A percentile compares a stretch with the other conserved stretches of the same genome.
phyloP scores from a whole-genome alignment of 2,888 invertebrate genomes.

The Pandemis heparana region DNA sequence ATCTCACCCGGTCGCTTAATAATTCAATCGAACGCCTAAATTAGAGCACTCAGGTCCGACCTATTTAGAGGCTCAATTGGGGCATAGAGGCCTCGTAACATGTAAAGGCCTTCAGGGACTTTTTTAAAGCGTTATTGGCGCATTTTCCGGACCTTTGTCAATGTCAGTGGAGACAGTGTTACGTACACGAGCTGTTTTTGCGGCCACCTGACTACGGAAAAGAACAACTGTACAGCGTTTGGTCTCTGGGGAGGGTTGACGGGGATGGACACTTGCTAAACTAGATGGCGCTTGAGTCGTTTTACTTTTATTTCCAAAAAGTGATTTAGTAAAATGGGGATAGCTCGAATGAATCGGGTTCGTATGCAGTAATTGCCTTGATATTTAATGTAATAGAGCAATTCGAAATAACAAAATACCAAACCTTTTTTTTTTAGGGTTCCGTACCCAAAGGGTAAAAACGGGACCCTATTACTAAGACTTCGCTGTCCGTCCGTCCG shows the following conservation, averaged over 20 bases:
- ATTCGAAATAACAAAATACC: too few relatives aligned
- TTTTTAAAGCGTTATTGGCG: slow-evolving; percentile 55
- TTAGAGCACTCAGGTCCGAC: slow-evolving; percentile 7
- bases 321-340: too few relatives aligned
- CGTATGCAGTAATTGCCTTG: too few relatives aligned
- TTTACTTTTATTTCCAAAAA: not conserved
- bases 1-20: slow-evolving; percentile 5
- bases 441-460: too few relatives aligned
- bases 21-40: slow-evolving; percentile 16
- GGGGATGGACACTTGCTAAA: not conserved
- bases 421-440: too few relatives aligned
- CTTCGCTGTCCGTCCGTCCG: too few relatives aligned
- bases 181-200: slow-evolving; percentile 53
- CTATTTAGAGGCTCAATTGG: slow-evolving; percentile 10
- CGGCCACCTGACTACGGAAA: slow-evolving; percentile 54
- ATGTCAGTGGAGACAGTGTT: slow-evolving; percentile 55
- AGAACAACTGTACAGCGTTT: slow-evolving; percentile 24
- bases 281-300: not conserved
- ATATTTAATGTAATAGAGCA: too few relatives aligned
- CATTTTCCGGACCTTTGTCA: slow-evolving; percentile 56
- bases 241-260: slow-evolving; percentile 17
- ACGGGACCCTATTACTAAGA: too few relatives aligned
- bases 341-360: too few relatives aligned
- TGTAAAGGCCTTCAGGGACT: slow-evolving; percentile 45
- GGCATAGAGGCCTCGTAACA: slow-evolving; percentile 14